Evolutionary conservation across 2,113 vertebrate genomes (phyloP).

Genomic region (Pterocles orientalis): DNA sequence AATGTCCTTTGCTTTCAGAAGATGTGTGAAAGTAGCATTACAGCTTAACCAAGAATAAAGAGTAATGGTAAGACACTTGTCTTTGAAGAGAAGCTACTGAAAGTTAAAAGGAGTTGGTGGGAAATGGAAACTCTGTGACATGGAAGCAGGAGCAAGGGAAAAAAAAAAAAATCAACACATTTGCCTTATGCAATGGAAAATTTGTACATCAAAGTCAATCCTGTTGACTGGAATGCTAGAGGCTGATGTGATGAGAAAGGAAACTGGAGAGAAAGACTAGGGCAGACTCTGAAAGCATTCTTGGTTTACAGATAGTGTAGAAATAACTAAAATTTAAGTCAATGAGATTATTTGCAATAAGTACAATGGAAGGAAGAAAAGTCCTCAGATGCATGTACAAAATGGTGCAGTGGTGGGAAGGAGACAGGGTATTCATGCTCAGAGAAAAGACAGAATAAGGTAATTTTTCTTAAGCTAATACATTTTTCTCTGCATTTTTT

Average conservation of each 20-base stretch:
- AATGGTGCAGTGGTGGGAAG: neutral
- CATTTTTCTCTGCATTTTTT: neutral
- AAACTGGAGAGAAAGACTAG: neutral
- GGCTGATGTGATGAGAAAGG: rapidly evolving
- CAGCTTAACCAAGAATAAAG: neutral
- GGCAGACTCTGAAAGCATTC: neutral
- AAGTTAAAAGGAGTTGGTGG: neutral
- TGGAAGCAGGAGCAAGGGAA: neutral
- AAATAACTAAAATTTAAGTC: neutral
- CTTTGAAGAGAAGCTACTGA: neutral
- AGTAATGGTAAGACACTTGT: neutral
- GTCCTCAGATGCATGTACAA: neutral
- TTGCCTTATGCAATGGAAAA: neutral
- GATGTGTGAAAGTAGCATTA: neutral
- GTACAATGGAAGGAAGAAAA: neutral
- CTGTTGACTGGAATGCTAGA: neutral
- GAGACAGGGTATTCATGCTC: neutral
- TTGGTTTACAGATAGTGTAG: neutral
- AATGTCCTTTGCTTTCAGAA: neutral
- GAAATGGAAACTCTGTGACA: neutral
- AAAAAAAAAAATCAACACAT: neutral
- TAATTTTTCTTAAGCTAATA: neutral
- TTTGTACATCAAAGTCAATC: neutral
- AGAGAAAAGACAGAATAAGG: neutral
- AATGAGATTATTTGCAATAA: neutral